Evolutionary conservation across 2,113 vertebrate genomes (phyloP).

Genomic region (Ibidorhyncha struthersii): DNA sequence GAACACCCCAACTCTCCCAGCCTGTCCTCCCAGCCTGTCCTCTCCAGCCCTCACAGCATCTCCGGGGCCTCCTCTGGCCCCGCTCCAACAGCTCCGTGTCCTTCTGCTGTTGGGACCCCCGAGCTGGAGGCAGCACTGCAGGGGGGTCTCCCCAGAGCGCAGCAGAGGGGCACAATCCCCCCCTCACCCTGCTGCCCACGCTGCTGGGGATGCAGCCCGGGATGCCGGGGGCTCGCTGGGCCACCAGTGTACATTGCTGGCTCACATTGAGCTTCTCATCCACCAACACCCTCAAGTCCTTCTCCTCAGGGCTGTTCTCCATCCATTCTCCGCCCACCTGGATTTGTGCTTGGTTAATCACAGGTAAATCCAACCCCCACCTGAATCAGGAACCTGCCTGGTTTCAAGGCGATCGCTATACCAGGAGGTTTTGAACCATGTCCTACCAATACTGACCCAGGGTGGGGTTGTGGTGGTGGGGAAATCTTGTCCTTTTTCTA

Average conservation of each 20-base stretch:
- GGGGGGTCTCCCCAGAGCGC: not conserved
- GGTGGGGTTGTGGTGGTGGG: no score
- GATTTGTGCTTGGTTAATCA: not conserved
- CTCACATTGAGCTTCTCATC: no score
- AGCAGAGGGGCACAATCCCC: not conserved
- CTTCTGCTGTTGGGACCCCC: not conserved
- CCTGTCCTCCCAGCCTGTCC: not conserved
- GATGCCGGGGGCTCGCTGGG: no score
- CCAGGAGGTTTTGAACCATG: not conserved
- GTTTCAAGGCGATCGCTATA: not conserved
- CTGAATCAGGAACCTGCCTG: not conserved
- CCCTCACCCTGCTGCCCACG: not conserved
- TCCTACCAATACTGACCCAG: not conserved
- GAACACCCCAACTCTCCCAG: not conserved
- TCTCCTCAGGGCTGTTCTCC: not conserved
- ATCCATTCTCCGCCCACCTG: not conserved
- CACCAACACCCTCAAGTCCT: not conserved
- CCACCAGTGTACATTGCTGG: no score
- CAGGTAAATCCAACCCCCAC: not conserved
- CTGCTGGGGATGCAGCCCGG: not conserved
- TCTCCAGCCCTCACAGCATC: not conserved
- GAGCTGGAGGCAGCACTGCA: not conserved
- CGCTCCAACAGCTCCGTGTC: not conserved
- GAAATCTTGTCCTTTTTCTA: not conserved
- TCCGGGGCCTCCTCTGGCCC: not conserved